Evolutionary conservation across 2,888 invertebrate genomes (phyloP).

Genomic region (Acleris sparsana): DNA sequence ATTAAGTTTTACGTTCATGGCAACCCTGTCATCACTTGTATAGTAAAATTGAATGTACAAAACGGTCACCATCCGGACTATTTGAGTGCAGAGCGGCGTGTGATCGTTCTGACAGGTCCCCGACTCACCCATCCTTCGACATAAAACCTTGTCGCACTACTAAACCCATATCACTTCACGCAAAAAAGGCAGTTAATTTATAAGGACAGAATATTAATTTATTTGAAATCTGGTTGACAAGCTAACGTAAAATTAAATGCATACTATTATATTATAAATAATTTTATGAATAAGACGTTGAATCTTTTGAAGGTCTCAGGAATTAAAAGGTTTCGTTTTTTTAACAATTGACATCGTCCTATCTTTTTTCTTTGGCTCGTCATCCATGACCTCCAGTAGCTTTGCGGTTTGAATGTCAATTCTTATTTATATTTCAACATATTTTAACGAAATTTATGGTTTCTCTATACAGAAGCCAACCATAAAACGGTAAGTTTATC

Average conservation of each 20-base stretch:
- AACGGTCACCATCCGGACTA: conserved; percentile 43
- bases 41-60: conserved; percentile 39
- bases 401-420: no score
- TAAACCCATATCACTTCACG: neutral
- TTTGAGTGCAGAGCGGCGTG: conserved; percentile 47
- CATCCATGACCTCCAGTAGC: no score
- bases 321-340: no score
- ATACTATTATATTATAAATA: no score
- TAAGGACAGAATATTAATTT: neutral
- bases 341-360: no score
- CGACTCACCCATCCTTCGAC: conserved; percentile 12
- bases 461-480: conserved; percentile 16
- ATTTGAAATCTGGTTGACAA: no score
- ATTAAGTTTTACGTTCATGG: neutral
- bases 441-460: neutral
- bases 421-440: no score
- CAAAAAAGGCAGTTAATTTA: neutral
- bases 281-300: no score
- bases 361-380: no score
- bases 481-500: conserved; percentile 22
- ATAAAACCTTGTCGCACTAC: conserved; percentile 2
- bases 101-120: conserved; percentile 43
- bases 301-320: no score
- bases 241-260: no score
- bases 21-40: conserved; percentile 14